Evolutionary conservation across 2,888 invertebrate genomes (phyloP), one percentile per base, ranked within the genome.

Genomic region (Petrolisthes cinctipes): DNA sequence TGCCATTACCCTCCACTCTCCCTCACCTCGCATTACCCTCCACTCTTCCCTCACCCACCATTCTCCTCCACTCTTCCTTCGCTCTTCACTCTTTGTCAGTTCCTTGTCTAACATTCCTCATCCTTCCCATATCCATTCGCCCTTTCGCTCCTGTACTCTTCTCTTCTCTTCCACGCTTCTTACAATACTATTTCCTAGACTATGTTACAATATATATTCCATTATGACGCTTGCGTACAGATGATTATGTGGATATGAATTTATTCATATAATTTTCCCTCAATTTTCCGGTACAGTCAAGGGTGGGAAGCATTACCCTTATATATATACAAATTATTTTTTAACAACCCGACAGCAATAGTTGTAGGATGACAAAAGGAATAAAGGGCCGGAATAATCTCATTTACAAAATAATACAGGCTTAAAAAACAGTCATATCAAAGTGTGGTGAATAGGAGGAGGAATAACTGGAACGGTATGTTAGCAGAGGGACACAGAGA

Each of bases 401-500:
- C 37, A 37, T 37, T 37, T 37, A 37, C 37, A 37, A 71, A 71
- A 71, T 20, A 6, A 14, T 6, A 17, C 20, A 71, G 71, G n/a
- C 6, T 20, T n/a, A 17, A 23, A 71, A 6, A 71, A 6, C 6
- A 14, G 71, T 71, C n/a, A 0, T 17, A 53, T 20, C 51, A 37
- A 53, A 71, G 37, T 4, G 0, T 4, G 37, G 14, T 37, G 51
- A 20, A 75, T 56, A 54, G 75, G 54, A n/a, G 20, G 20, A 83
- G 54, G n/a, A 56, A 56, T 73, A 83, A 68, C 20, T 54, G 23
- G 83, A 56, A 14, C 17, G 56, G 37, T n/a, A 66, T 11, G 37
- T 20, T 61, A 54, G 23, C 61, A 83, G 83, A 75, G 83, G 56
- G 83, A 75, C 75, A 75, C 75, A 83, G 83, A 83, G 83, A 83